Percentiles rank a stretch among this genome's conserved stretches.
These are phyloP conservation scores for Noctua janthe DNA, from an alignment of 2,888 invertebrate species.

Conservation along the genomic window DNA sequence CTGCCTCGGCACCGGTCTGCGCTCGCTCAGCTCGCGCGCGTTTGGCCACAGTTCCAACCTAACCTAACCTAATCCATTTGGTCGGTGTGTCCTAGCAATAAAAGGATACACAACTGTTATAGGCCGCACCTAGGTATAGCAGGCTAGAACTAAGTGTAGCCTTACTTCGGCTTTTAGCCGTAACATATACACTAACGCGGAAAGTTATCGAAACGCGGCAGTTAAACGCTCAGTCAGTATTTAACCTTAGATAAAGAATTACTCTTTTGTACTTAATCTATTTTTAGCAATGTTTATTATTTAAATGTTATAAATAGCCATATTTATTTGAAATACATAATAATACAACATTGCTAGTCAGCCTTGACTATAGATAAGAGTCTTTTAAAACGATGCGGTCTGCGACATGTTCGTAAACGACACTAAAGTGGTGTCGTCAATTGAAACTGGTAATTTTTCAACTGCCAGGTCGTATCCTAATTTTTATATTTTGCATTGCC, in stretches of 20 bases:
- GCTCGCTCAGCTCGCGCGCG: no score
- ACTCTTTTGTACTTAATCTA: conserved; percentile 15
- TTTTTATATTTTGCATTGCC: neutral
- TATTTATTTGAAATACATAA: neutral
- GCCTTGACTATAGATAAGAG: neutral
- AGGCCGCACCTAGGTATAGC: no score
- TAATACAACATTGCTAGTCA: neutral
- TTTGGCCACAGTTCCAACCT: no score
- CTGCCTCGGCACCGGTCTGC: no score
- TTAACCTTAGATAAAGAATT: conserved; percentile 9
- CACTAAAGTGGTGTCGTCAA: neutral
- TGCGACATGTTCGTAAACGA: neutral
- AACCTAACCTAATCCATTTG: no score
- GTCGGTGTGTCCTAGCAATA: no score
- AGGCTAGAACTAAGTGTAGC: no score
- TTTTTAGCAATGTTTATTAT: conserved; percentile 20
- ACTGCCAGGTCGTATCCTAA: neutral
- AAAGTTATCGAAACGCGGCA: neutral
- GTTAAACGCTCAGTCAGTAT: neutral
- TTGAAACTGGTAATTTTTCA: neutral
- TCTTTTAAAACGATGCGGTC: neutral
- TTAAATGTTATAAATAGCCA: conserved; percentile 18
- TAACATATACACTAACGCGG: no score
- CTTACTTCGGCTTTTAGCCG: no score
- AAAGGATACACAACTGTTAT: no score